These are phyloP conservation scores for Euura lappo DNA, from an alignment of 1,140 invertebrate species.

Conservation along the genomic window DNA sequence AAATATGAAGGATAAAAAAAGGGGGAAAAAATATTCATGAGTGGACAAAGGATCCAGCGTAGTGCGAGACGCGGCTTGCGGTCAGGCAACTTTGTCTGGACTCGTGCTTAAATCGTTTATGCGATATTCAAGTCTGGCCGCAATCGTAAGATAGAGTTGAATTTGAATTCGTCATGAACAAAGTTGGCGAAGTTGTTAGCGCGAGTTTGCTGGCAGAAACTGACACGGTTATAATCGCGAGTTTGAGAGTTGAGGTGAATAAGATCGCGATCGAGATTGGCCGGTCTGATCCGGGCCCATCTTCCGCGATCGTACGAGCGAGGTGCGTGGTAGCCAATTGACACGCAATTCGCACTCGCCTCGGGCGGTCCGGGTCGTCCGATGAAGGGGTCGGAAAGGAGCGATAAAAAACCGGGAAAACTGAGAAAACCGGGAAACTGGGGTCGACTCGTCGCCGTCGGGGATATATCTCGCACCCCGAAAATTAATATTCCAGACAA, in stretches of 20 bases:
- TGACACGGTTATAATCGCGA: no score
- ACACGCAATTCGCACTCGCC: constrained; percentile 48
- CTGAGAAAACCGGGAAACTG: background rate
- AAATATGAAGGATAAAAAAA: no score
- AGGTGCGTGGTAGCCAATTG: constrained; percentile 36
- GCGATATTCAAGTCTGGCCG: background rate
- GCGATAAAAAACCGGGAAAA: constrained; percentile 40
- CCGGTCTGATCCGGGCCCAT: background rate
- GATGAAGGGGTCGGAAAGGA: constrained; percentile 21
- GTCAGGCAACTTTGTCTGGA: background rate
- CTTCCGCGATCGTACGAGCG: background rate
- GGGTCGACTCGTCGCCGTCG: constrained; percentile 20
- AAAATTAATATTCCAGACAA: constrained; percentile 59
- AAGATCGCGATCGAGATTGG: background rate
- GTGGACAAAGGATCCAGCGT: background rate
- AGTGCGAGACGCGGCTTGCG: background rate
- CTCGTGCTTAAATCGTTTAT: background rate
- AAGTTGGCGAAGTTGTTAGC: background rate
- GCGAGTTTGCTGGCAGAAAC: background rate
- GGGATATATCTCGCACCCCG: constrained; percentile 13
- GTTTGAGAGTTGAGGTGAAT: background rate
- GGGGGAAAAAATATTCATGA: no score
- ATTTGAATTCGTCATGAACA: background rate
- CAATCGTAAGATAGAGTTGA: background rate
- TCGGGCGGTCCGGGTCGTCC: constrained; percentile 35